Evolutionary conservation across 2,888 invertebrate species (phyloP).

Genomic region (Eupeodes luniger): DNA sequence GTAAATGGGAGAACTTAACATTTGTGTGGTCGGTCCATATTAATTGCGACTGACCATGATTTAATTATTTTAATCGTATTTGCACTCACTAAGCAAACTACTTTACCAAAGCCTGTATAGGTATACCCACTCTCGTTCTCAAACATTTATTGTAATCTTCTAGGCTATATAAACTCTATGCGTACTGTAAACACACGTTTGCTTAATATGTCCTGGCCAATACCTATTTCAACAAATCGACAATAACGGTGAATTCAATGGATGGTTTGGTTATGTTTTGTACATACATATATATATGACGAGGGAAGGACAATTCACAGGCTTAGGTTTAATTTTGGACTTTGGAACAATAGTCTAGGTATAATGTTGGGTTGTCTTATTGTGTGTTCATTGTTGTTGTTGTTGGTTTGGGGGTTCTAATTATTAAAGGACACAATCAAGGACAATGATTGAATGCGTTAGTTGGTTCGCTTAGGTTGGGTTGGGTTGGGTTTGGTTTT

Average conservation of each 20-base stretch:
- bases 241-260: slow-evolving; percentile 28
- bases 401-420: neutral
- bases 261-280: slow-evolving; percentile 37
- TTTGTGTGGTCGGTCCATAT: slow-evolving; percentile 55
- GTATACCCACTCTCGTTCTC: neutral
- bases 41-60: slow-evolving; percentile 71
- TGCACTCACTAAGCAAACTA: slow-evolving; percentile 47
- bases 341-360: neutral
- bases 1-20: neutral
- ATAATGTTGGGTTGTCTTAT: slow-evolving; percentile 16
- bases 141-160: neutral
- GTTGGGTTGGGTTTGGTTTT: neutral
- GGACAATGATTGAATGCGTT: slow-evolving; percentile 32
- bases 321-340: slow-evolving; percentile 21
- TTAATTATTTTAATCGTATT: slow-evolving; percentile 74
- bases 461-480: neutral
- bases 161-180: too few relatives aligned
- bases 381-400: neutral
- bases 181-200: neutral
- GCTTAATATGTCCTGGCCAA: neutral
- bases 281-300: slow-evolving; percentile 4
- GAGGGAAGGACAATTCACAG: slow-evolving; percentile 60
- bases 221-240: neutral
- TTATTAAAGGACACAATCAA: slow-evolving; percentile 18
- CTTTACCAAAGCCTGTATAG: neutral